phyloP scores from a whole-genome alignment of 2,797 vertebrate genomes.

The Macropus fuliginosus region DNA sequence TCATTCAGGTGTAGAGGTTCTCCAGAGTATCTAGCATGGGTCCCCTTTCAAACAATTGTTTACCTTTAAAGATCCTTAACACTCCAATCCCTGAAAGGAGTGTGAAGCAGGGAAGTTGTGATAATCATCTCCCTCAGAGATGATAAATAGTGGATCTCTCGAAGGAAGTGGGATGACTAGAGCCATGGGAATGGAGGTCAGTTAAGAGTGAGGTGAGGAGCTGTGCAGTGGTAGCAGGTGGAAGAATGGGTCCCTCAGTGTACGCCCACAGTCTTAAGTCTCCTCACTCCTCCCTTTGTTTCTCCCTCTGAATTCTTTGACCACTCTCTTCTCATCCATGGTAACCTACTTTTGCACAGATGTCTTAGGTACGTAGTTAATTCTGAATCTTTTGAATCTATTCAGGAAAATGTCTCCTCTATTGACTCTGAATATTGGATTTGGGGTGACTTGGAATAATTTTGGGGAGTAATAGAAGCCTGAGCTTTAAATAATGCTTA shows the following conservation, averaged over 20 bases:
- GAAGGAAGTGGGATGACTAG: background rate
- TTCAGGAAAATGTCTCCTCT: background rate
- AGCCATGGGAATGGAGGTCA: background rate
- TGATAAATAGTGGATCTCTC: background rate
- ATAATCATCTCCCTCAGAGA: background rate
- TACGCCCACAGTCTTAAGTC: background rate
- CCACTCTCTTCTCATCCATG: background rate
- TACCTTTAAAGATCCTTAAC: background rate
- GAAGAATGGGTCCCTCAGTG: background rate
- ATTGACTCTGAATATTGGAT: background rate
- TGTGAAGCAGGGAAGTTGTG: background rate
- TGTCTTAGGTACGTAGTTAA: background rate
- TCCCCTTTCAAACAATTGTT: background rate
- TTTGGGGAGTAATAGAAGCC: background rate
- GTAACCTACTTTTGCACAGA: background rate
- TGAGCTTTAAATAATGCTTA: background rate
- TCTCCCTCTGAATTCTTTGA: background rate
- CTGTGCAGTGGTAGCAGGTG: background rate
- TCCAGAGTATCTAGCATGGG: background rate
- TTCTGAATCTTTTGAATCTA: background rate
- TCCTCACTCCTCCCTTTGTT: background rate
- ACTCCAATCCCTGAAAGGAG: background rate
- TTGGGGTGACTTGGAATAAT: background rate
- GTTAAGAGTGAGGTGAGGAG: background rate
- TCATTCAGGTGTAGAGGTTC: background rate